Conservation (phyloP, 2,888 invertebrate genomes). For the Drosophila stalkeri region DNA sequence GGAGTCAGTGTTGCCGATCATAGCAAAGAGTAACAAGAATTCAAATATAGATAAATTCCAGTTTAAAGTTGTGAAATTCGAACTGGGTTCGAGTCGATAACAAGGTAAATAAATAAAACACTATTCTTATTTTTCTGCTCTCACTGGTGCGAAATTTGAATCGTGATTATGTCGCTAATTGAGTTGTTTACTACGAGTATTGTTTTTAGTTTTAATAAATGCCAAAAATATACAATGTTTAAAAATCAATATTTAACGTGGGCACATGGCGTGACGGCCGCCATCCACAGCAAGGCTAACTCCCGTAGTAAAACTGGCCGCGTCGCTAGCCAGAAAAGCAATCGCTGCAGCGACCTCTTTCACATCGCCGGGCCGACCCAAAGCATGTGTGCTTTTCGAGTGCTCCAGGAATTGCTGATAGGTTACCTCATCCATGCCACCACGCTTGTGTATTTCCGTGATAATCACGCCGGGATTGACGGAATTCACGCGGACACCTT, state of each 20-base stretch:
- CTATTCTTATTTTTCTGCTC: not conserved
- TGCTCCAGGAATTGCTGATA: conserved; percentile 93
- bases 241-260: conserved; percentile 86
- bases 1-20: conserved; percentile 2
- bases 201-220: conserved; percentile 39
- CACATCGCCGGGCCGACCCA: conserved; percentile 93
- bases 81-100: conserved; percentile 19
- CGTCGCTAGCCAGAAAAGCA: conserved; percentile 94
- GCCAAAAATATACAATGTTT: conserved; percentile 8
- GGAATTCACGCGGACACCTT: conserved; percentile 93
- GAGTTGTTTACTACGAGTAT: not conserved
- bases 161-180: conserved; percentile 7
- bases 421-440: conserved; percentile 91
- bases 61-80: not conserved
- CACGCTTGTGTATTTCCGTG: conserved; percentile 93
- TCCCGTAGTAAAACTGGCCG: conserved; percentile 90
- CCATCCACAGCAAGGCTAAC: conserved; percentile 90
- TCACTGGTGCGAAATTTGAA: conserved; percentile 32
- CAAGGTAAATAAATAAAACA: not conserved
- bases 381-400: conserved; percentile 93
- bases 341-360: conserved; percentile 95
- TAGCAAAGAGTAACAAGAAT: not conserved
- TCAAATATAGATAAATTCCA: not conserved
- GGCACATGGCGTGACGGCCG: conserved; percentile 88
- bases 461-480: conserved; percentile 97